A percentile compares a stretch with the other conserved stretches of the same genome.
Conservation (phyloP, 2,888 invertebrate genomes). For the Itoplectis maculator region DNA sequence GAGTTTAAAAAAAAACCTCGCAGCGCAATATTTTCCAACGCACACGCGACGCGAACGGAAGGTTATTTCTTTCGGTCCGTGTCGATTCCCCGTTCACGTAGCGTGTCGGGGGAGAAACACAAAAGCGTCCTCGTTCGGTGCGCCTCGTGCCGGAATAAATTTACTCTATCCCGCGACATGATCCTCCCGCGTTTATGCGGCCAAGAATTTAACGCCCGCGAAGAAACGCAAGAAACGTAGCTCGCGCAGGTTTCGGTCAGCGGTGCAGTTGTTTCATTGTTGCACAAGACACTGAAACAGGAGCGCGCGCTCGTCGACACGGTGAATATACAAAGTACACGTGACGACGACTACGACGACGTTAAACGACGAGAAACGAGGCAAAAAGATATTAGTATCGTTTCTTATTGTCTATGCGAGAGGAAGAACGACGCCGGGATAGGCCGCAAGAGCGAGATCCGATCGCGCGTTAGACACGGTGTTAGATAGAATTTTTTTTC, state of each 20-base stretch:
- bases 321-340: conserved; percentile 10
- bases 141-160: conserved; percentile 10
- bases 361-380: conserved; percentile 37
- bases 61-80: conserved; percentile 55
- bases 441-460: conserved; percentile 62
- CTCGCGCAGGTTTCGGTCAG: conserved; percentile 41
- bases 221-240: conserved; percentile 51
- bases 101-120: conserved; percentile 50
- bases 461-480: conserved; percentile 65
- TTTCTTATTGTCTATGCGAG: conserved; percentile 56
- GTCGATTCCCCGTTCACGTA: conserved; percentile 52
- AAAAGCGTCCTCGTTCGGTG: conserved; percentile 32
- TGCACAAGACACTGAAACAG: conserved; percentile 49
- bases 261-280: conserved; percentile 59
- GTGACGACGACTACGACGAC: conserved; percentile 32
- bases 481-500: conserved; percentile 58
- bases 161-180: conserved; percentile 16
- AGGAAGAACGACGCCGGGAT: conserved; percentile 27
- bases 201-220: conserved; percentile 52
- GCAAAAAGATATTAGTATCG: conserved; percentile 67
- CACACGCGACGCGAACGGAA: conserved; percentile 45
- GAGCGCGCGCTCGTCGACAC: conserved; percentile 5
- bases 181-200: conserved; percentile 47
- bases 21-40: conserved; percentile 56
- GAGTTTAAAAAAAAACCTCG: conserved; percentile 30